Evolutionary conservation across 2,888 invertebrate genomes (phyloP), one percentile per base, ranked within the genome.

Genomic region (Morpho helenor): DNA sequence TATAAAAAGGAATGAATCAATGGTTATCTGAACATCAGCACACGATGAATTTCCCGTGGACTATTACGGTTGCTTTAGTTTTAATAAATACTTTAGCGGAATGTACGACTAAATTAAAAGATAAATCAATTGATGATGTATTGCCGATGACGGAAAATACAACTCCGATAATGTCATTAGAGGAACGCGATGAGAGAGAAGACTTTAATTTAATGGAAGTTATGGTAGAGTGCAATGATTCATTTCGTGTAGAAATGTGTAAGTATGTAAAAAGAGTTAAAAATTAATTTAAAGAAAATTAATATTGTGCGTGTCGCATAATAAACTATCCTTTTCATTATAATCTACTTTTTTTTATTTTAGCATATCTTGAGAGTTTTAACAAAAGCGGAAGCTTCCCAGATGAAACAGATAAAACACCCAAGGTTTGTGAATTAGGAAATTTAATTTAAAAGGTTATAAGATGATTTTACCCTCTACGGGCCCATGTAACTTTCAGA

Each of bases 341-440:
- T 31, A 5, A 31, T 31, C 5, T 31, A 2, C 31, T 2, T 31
- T 31, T 31, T 31, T 42, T 59, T 56, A 1, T 80, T 77, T 31
- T 73, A 93, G 93, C 85, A 3, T 88, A 87, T 68, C 67, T 92
- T 23, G 73, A 82, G 42, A 73, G 87, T 7, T 81, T 93, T 2
- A 92, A 92, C 67, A 77, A 73, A 8, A 92, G 87, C 22, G 93
- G 92, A 9, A 90, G 87, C 52, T 88, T 93, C 58, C 87, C 91
- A 0, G 92, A 93, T 63, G 92, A 93, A 72, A 86, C 82, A 5
- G 92, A 92, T 51, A 86, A 75, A 70, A 92, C 92, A 1, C 92
- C 93, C 7, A 92, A 92, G 88, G 93, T 78, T 42, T 7, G 41
- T 46, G 16, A n/a, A 42, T 59, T 59, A 7, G 16, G 31, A 31